Evolutionary conservation across 2,888 invertebrate genomes (phyloP), one percentile per base, ranked within the genome.

Genomic region (Andrena bicolor): DNA sequence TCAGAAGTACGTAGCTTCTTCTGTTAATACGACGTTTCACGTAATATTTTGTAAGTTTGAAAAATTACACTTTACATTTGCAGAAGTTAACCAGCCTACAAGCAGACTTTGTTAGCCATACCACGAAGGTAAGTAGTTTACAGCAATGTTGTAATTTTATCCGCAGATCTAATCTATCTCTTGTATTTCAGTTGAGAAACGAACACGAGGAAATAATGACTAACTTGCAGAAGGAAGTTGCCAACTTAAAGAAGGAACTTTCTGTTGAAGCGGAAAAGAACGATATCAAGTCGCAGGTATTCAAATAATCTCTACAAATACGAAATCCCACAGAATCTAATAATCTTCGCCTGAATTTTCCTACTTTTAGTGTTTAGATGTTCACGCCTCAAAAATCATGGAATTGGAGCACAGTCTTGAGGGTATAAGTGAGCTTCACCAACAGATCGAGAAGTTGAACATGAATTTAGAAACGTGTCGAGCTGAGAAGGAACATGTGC

Each of bases 291-390:
- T 60, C 75, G 16, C 58, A 83, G 83, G 84, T 83, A 72, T 35
- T 66, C 61, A 13, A 51, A 26, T 70, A 66, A 74, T 63, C 66
- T 30, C 23, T 35, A 41, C 26, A 10, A 13, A 63, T 2, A 51
- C 26, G 51, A 2, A 53, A 2, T 41, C 32, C 2, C 2, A 13
- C 30, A 2, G 32, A 72, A 68, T 30, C 20, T 26, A 56, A 41
- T 2, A n/a, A 61, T 58, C 5, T 41, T 7, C 41, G 5, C 23
- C 13, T 41, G 41, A 3, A 13, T 26, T 64, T 51, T 41, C 28
- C n/a, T 16, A 23, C 75, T 64, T 72, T 23, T 76, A 88, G 87
- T 84, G 83, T 61, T 49, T 89, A 20, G 85, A 85, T 8, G 78
- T 72, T 10, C 76, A 85, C 60, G 41, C 51, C 2, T 79, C 85